These are phyloP conservation scores for Dyspetes luteomarginatus DNA, from an alignment of 2,888 invertebrate species.

Conservation along the genomic window DNA sequence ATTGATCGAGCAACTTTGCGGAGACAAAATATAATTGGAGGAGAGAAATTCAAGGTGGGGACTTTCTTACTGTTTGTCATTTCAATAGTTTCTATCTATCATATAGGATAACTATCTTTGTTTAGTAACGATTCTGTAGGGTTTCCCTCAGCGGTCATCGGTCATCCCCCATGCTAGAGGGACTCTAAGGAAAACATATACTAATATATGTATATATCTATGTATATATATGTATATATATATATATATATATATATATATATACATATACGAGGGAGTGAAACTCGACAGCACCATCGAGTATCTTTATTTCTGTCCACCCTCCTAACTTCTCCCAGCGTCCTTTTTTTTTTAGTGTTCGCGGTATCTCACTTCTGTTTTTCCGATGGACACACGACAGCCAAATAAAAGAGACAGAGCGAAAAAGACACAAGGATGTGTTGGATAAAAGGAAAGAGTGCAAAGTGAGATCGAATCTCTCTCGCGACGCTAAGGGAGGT, in stretches of 20 bases:
- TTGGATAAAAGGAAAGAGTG: slow-evolving; percentile 21
- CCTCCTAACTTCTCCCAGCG: background rate
- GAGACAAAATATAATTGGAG: background rate
- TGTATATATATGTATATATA: no score
- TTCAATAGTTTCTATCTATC: slow-evolving; percentile 44
- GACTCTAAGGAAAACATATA: background rate
- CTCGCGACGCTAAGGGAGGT: slow-evolving; percentile 65
- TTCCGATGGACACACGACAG: slow-evolving; percentile 44
- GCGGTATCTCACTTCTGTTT: slow-evolving; percentile 59
- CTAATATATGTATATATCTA: no score
- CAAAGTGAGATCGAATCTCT: slow-evolving; percentile 52
- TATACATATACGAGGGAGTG: slow-evolving; percentile 28
- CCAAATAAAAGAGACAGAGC: slow-evolving; percentile 1
- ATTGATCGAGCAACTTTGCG: slow-evolving; percentile 18
- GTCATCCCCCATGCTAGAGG: slow-evolving; percentile 32
- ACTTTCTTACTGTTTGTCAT: slow-evolving; percentile 34
- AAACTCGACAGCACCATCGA: slow-evolving; percentile 56
- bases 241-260: no score
- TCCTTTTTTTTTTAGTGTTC: slow-evolving; percentile 47
- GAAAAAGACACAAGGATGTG: slow-evolving; percentile 24
- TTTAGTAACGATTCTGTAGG: slow-evolving; percentile 1
- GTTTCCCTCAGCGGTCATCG: slow-evolving; percentile 48
- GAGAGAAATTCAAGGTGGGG: slow-evolving; percentile 20
- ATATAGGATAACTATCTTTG: slow-evolving; percentile 21
- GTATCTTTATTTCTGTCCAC: slow-evolving; percentile 40